Evolutionary conservation across 2,113 vertebrate species (phyloP).

Genomic region (Peromyscus maniculatus): DNA sequence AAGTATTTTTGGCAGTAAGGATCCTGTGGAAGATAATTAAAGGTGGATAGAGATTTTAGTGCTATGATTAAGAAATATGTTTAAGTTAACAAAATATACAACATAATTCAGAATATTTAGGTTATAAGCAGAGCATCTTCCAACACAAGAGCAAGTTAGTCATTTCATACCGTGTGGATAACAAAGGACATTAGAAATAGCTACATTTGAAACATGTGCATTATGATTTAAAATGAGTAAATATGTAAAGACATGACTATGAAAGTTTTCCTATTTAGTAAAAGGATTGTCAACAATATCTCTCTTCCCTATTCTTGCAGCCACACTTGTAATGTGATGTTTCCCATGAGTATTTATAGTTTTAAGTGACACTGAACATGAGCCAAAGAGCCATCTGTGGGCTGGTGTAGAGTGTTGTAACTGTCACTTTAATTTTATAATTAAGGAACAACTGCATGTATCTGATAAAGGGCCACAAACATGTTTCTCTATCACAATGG

Average conservation of each 20-base stretch:
- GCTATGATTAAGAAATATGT: slow-evolving; percentile 12
- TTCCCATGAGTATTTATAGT: not conserved
- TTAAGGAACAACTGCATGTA: not conserved
- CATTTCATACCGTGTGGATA: not conserved
- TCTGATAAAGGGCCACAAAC: not conserved
- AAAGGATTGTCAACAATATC: not conserved
- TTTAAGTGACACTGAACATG: slow-evolving; percentile 23
- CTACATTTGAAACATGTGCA: not conserved
- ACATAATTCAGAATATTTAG: slow-evolving; percentile 4
- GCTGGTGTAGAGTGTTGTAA: not conserved
- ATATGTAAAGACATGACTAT: not conserved
- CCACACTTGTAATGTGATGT: not conserved
- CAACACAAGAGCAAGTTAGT: not conserved
- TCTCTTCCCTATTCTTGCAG: not conserved
- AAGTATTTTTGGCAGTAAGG: not conserved
- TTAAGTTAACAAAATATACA: not conserved
- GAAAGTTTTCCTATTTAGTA: not conserved
- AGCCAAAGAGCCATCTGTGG: not conserved
- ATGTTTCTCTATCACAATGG: not conserved
- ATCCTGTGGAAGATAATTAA: not conserved
- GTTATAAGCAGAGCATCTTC: not conserved
- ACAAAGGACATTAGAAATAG: slow-evolving; percentile 11
- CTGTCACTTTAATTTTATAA: not conserved
- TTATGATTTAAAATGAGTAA: not conserved
- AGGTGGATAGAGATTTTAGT: slow-evolving; percentile 16